These are phyloP conservation scores for Halictus rubicundus DNA, from an alignment of 1,140 invertebrate species.

Conservation along the genomic window DNA sequence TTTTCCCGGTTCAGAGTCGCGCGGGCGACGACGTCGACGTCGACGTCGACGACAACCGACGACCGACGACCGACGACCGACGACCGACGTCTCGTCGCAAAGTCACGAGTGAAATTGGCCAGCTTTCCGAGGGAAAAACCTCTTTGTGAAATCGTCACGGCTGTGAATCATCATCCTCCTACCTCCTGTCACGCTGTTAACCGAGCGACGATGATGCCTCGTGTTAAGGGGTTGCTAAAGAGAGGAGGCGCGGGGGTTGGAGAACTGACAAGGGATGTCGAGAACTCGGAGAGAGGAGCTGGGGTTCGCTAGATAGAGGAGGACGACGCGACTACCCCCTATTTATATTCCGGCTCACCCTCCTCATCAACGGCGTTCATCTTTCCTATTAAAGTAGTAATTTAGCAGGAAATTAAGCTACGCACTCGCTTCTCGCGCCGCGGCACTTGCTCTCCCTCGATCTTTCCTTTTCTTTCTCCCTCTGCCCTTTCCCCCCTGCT, in stretches of 20 bases:
- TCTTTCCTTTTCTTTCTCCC: slow-evolving; percentile 39
- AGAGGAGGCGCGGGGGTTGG: slow-evolving; percentile 18
- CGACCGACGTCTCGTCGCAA: slow-evolving; percentile 43
- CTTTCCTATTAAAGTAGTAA: slow-evolving; percentile 82
- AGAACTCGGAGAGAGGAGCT: slow-evolving; percentile 21
- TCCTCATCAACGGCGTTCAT: slow-evolving; percentile 81
- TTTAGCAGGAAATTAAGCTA: slow-evolving; percentile 82
- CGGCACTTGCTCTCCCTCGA: slow-evolving; percentile 62
- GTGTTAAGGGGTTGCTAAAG: slow-evolving; percentile 60
- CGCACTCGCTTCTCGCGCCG: slow-evolving; percentile 73
- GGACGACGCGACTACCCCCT: slow-evolving; percentile 71
- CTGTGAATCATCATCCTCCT: slow-evolving; percentile 68
- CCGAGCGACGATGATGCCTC: slow-evolving; percentile 66
- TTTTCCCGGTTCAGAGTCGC: slow-evolving; percentile 2
- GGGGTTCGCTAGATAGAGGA: slow-evolving; percentile 52
- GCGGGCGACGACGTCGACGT: neutral
- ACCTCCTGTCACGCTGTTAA: slow-evolving; percentile 68
- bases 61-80: neutral
- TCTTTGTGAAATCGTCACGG: slow-evolving; percentile 67
- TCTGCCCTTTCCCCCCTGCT: slow-evolving; percentile 1
- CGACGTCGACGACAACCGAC: no score
- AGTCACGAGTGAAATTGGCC: slow-evolving; percentile 63
- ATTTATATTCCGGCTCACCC: slow-evolving; percentile 81
- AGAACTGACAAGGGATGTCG: slow-evolving; percentile 44
- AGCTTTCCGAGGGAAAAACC: slow-evolving; percentile 47